Percentiles rank a stretch among this genome's conserved stretches.
phyloP scores from a whole-genome alignment of 2,888 invertebrate genomes.

The Folsomia candida region DNA sequence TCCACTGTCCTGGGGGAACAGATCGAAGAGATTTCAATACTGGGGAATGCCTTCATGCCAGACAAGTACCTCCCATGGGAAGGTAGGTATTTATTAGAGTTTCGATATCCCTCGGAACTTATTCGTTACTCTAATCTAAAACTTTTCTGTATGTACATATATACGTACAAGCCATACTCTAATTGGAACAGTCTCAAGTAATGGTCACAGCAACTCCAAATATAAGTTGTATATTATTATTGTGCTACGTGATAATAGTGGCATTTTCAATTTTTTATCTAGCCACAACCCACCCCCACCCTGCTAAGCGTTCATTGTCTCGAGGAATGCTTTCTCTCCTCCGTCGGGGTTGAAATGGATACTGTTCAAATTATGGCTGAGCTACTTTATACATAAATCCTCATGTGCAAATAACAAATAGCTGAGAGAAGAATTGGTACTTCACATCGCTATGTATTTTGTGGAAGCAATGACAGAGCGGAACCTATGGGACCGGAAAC shows the following conservation, averaged over 20 bases:
- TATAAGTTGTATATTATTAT: neutral
- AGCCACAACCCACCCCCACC: constrained; percentile 3
- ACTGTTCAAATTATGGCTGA: no score
- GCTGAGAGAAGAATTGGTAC: no score
- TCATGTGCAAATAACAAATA: no score
- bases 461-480: no score
- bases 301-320: neutral
- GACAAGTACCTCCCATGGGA: neutral
- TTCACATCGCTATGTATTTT: no score
- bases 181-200: constrained; percentile 10
- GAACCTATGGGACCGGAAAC: no score
- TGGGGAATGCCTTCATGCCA: constrained; percentile 30
- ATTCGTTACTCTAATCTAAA: no score
- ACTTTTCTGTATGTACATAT: no score
- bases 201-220: neutral
- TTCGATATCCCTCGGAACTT: no score
- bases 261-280: neutral
- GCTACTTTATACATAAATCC: no score
- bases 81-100: no score
- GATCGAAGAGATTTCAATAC: constrained; percentile 35
- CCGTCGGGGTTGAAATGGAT: neutral
- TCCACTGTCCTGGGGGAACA: constrained; percentile 34
- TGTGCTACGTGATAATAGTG: no score
- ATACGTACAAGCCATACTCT: neutral
- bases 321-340: constrained; percentile 5